These are phyloP conservation scores for Sminthopsis crassicaudata DNA, from an alignment of 2,113 vertebrate species.

Conservation along the genomic window DNA sequence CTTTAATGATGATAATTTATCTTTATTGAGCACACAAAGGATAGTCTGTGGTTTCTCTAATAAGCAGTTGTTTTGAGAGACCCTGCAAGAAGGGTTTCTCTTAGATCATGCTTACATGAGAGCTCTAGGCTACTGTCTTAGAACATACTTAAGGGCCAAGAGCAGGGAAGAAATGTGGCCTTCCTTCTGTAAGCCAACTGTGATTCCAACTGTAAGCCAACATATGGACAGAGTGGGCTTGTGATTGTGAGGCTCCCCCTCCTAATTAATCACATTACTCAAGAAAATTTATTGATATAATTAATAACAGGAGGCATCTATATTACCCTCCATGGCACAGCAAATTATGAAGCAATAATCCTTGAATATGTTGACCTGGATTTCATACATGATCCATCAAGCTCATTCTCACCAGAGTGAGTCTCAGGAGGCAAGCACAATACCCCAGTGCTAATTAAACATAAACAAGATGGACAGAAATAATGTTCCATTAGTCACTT, in stretches of 20 bases:
- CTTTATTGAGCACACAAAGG: background rate
- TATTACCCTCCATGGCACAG: slow-evolving; percentile 74
- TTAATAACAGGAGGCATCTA: slow-evolving; percentile 78
- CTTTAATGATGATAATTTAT: background rate
- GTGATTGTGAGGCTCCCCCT: background rate
- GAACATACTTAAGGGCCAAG: background rate
- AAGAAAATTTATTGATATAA: slow-evolving; percentile 78
- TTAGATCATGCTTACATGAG: background rate
- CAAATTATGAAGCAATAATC: slow-evolving; percentile 73
- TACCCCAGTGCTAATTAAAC: slow-evolving; percentile 59
- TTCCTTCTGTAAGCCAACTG: background rate
- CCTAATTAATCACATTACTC: slow-evolving; percentile 75
- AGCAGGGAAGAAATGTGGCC: slow-evolving; percentile 11
- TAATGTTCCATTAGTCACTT: background rate
- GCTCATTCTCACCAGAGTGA: slow-evolving; percentile 2
- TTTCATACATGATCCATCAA: slow-evolving; percentile 76
- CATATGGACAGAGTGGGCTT: slow-evolving; percentile 29
- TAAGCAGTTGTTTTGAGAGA: background rate
- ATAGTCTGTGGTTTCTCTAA: background rate
- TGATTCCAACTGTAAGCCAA: slow-evolving; percentile 37
- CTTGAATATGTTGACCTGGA: slow-evolving; percentile 70
- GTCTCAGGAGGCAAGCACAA: background rate
- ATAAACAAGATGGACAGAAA: slow-evolving; percentile 61
- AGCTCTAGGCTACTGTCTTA: rapidly evolving
- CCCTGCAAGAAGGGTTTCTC: background rate